These are phyloP conservation scores for Poeciliopsis infans DNA, from an alignment of 2,797 vertebrate species.

Conservation along the genomic window DNA sequence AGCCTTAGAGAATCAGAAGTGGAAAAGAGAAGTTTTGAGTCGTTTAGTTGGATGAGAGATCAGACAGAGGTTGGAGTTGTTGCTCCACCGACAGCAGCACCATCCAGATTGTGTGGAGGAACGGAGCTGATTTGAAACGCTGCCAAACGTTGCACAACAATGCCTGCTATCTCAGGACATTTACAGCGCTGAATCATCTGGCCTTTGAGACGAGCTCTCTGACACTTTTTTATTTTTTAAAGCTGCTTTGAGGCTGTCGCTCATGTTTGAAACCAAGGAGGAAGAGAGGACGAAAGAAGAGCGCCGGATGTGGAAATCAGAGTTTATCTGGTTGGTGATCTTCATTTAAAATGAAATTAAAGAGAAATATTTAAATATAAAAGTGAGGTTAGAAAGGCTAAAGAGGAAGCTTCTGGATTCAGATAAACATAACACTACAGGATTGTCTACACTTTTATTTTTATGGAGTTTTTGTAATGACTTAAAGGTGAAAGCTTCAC, in stretches of 20 bases:
- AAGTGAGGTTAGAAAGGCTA: not conserved
- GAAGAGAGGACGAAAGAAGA: not conserved
- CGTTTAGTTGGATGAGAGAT: constrained; percentile 15
- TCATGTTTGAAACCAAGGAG: constrained; percentile 18
- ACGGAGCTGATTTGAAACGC: constrained; percentile 31
- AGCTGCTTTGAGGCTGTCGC: constrained; percentile 38
- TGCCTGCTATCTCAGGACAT: constrained; percentile 24
- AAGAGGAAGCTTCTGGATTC: not conserved
- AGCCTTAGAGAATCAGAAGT: not conserved
- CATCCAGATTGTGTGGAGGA: constrained; percentile 28
- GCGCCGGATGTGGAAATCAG: not conserved
- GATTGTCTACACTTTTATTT: not conserved
- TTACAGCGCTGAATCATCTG: constrained; percentile 43
- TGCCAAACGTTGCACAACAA: constrained; percentile 34
- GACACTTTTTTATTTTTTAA: constrained; percentile 27
- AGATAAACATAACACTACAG: not conserved
- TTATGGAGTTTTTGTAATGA: no score
- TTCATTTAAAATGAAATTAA: constrained; percentile 9
- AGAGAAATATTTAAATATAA: not conserved
- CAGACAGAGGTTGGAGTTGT: constrained; percentile 37
- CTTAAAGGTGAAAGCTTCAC: not conserved
- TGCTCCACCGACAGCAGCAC: constrained; percentile 27
- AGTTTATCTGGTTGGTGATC: constrained; percentile 9
- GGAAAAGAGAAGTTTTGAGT: constrained; percentile 21
- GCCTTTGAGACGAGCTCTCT: constrained; percentile 39